Evolutionary conservation across 2,113 vertebrate species (phyloP).

Genomic region (Neolamprologus modestus): DNA sequence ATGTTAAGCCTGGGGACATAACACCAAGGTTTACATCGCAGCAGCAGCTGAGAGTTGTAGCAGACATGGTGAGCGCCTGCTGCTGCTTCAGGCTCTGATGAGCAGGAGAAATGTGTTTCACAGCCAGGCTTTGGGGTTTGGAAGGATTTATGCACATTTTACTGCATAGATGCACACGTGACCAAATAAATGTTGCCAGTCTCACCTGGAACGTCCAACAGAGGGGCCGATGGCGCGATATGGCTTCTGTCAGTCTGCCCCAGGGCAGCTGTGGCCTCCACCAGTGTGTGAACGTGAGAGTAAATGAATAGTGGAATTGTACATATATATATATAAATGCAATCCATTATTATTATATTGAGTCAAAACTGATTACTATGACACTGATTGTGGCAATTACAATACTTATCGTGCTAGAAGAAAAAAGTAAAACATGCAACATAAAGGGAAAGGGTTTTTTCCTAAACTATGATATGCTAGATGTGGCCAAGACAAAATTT

Average conservation of each 20-base stretch:
- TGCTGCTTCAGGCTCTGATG: slow-evolving; percentile 18
- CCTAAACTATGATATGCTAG: rapidly evolving
- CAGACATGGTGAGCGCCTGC: background rate
- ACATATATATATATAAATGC: background rate
- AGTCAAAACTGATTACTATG: background rate
- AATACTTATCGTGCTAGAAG: rapidly evolving
- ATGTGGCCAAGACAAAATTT: background rate
- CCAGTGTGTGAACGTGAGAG: background rate
- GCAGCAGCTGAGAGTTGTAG: background rate
- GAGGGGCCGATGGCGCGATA: rapidly evolving
- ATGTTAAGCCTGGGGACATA: background rate
- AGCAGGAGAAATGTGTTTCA: slow-evolving; percentile 31
- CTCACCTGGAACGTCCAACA: background rate
- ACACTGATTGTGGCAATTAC: background rate
- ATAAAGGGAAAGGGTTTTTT: background rate
- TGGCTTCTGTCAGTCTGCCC: background rate
- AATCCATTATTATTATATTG: background rate
- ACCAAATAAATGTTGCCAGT: background rate
- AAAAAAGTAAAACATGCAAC: background rate
- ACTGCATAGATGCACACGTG: background rate
- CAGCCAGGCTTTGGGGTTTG: background rate
- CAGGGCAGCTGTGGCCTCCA: background rate
- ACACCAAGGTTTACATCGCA: background rate
- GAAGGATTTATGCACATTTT: background rate
- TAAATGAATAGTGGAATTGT: background rate